Evolutionary conservation across 2,888 invertebrate genomes (phyloP).

Genomic region (Agrenia bidenticulata): DNA sequence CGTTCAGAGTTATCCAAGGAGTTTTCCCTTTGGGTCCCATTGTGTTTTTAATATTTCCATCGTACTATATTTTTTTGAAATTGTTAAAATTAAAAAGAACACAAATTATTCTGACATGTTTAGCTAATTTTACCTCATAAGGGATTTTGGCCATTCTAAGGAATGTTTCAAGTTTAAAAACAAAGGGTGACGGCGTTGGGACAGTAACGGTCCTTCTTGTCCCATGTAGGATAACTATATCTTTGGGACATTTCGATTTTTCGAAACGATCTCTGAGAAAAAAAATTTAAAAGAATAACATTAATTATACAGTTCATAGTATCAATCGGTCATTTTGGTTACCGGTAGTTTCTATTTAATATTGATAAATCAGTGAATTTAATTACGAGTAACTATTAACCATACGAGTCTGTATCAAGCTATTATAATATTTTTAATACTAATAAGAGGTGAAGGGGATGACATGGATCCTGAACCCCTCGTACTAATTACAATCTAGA

Average conservation of each 20-base stretch:
- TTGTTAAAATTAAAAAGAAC: too few species aligned
- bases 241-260: slow-evolving; percentile 2
- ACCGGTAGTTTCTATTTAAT: too few species aligned
- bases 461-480: too few species aligned
- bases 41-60: neutral
- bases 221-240: neutral
- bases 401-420: too few species aligned
- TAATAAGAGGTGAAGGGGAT: too few species aligned
- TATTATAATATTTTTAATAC: too few species aligned
- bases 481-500: too few species aligned
- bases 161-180: neutral
- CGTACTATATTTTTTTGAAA: neutral
- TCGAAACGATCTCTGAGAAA: neutral
- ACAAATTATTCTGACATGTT: too few species aligned
- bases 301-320: too few species aligned
- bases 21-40: slow-evolving; percentile 13
- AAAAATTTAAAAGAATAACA: neutral
- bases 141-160: slow-evolving; percentile 4
- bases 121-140: neutral
- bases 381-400: too few species aligned
- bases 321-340: too few species aligned
- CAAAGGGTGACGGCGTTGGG: neutral
- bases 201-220: neutral
- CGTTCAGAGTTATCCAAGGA: slow-evolving; percentile 13
- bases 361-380: too few species aligned